Evolutionary conservation across 2,888 invertebrate species (phyloP).

Genomic region (Muschampia plurimacula): DNA sequence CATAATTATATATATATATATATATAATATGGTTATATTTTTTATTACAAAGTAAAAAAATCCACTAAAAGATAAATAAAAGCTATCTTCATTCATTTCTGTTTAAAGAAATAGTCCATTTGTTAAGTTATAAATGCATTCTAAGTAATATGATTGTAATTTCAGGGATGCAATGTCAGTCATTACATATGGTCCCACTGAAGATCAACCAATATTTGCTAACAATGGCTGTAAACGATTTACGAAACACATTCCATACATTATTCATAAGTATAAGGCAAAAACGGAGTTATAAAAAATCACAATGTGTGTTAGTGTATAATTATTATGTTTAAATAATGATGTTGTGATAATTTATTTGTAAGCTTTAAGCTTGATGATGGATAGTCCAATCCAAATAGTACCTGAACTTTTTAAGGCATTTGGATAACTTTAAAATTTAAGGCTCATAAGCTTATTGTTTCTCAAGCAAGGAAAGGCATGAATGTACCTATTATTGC

Average conservation of each 20-base stretch:
- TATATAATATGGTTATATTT: no score
- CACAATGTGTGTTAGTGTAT: constrained; percentile 10
- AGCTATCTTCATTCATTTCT: neutral
- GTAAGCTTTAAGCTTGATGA: constrained; percentile 19
- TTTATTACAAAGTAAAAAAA: neutral
- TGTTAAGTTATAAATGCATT: neutral
- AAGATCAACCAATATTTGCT: constrained; percentile 90
- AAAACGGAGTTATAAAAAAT: constrained; percentile 42
- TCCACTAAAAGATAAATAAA: neutral
- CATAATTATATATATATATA: constrained; percentile 68
- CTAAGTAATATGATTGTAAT: constrained; percentile 43
- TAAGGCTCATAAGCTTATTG: no score
- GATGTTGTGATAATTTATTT: constrained; percentile 28
- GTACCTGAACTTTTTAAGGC: constrained; percentile 7
- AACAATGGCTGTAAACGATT: constrained; percentile 96
- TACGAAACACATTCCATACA: constrained; percentile 89
- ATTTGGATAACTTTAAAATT: neutral
- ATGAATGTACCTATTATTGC: no score
- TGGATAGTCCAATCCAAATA: neutral
- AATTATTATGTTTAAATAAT: constrained; percentile 2
- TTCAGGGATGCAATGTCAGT: constrained; percentile 87
- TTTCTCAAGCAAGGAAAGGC: no score
- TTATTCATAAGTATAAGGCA: constrained; percentile 72
- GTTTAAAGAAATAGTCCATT: neutral
- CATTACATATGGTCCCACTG: constrained; percentile 91